These are phyloP conservation scores for Thaumatotibia leucotreta DNA, from an alignment of 1,140 invertebrate genomes.

Conservation along the genomic window DNA sequence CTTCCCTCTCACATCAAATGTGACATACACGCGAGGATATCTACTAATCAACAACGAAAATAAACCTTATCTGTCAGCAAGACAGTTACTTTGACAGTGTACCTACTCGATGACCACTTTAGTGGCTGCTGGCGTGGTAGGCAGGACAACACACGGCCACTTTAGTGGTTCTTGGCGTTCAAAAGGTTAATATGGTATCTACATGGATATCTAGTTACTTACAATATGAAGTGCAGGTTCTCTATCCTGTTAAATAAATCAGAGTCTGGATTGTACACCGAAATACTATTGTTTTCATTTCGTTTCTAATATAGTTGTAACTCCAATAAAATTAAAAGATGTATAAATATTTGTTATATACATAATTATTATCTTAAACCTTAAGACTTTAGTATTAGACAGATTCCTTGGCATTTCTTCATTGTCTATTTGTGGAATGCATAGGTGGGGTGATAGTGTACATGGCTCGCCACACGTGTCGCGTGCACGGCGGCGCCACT, in stretches of 20 bases:
- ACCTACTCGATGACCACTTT: too few relatives aligned
- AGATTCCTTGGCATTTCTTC: conserved; percentile 3
- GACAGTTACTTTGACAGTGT: too few relatives aligned
- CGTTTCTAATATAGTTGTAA: too few relatives aligned
- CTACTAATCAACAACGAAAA: too few relatives aligned
- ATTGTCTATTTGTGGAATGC: background rate
- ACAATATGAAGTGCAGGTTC: background rate
- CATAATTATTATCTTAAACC: background rate
- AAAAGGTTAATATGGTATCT: too few relatives aligned
- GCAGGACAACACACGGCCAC: too few relatives aligned
- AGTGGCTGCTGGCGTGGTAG: too few relatives aligned
- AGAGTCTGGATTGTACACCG: background rate
- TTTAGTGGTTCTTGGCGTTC: too few relatives aligned
- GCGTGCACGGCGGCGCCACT: background rate
- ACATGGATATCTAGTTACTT: background rate
- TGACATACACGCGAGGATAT: too few relatives aligned
- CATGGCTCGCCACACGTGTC: background rate
- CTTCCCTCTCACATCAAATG: too few relatives aligned
- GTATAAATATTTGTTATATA: background rate
- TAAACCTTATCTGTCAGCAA: too few relatives aligned
- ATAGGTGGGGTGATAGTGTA: background rate
- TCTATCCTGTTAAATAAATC: background rate
- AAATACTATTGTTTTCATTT: background rate
- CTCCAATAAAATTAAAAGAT: background rate
- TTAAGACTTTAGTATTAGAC: background rate